Evolutionary conservation across 1,140 invertebrate genomes (phyloP).

Genomic region (Phthorimaea operculella): DNA sequence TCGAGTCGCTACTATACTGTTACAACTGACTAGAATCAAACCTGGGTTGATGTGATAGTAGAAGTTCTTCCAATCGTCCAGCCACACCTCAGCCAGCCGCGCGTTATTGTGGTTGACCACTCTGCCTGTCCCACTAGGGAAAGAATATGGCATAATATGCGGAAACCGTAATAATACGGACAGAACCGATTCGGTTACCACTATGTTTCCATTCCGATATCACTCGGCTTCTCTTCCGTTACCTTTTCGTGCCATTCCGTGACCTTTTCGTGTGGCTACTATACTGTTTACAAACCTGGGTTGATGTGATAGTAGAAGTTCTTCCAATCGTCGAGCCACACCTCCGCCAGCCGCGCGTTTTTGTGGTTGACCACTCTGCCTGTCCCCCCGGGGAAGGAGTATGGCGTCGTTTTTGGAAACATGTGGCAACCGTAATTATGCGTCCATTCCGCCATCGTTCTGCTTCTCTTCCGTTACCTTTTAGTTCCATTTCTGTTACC

Average conservation of each 20-base stretch:
- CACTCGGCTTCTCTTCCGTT: no score
- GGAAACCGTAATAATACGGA: no score
- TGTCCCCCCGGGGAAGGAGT: conserved; percentile 98
- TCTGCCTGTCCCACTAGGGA: conserved; percentile 97
- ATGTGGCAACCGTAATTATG: no score
- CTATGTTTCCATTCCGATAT: no score
- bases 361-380: conserved; percentile 98
- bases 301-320: conserved; percentile 99
- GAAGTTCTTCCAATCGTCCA: conserved; percentile 98
- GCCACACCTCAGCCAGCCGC: conserved; percentile 95
- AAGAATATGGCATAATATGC: conserved; percentile 98
- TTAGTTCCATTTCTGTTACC: no score
- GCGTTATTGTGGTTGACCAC: conserved; percentile 99
- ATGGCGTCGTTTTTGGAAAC: conserved; percentile 97
- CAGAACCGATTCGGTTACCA: no score
- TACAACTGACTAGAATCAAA: conserved; percentile 36
- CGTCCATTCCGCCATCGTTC: no score
- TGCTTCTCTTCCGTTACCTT: no score
- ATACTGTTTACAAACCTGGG: conserved; percentile 75
- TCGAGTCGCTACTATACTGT: no score
- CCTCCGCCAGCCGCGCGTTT: conserved; percentile 95
- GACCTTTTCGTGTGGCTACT: no score
- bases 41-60: conserved; percentile 99
- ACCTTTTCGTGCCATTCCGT: no score
- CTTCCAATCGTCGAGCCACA: conserved; percentile 98